Base-by-base conservation (phyloP, 2,888 invertebrate genomes). In the Athalia circularis region DNA sequence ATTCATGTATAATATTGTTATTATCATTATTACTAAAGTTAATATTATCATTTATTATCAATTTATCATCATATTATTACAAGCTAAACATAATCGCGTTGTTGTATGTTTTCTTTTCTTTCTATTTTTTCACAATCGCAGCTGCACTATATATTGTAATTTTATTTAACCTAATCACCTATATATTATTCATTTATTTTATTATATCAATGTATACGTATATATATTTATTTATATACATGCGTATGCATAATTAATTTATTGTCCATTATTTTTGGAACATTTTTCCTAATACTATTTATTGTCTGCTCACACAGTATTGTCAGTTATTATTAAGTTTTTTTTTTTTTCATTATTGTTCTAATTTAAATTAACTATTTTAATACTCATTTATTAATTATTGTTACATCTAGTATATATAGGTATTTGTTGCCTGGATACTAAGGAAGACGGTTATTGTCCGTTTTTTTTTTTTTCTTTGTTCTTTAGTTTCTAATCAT, bases 221-320 rank as follows among this genome's bases (percentile, higher is more conserved):
- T 15, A 8, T n/a, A 62, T 13, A 62, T 29, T n/a, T 62, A 13
- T 62, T 8, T 29, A 62, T 8, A 29, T 29, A 62, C 13, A 29
- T 61, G 13, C 13, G 13, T 62, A 29, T 8, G 61, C 13, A 61
- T 61, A 11, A 5, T 61, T 74, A 62, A 62, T 82, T 88, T 89
- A 89, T 89, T 89, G 88, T 89, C 88, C 88, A 82, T 86, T 78
- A 29, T 86, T 78, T 80, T 80, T 85, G 87, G 89, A 88, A 88
- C 88, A 85, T 88, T 86, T 29, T 29, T 82, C 85, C 85, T 88
- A 88, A 85, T 4, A 81, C 82, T 89, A 89, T 86, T 88, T 89
- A 89, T 89, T 89, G 89, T 89, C 89, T 89, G 88, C 81, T 89
- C 89, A 89, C 89, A 88, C 89, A 89, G 89, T 88, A 89, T 89